A percentile compares a stretch with the other conserved stretches of the same genome.
Evolutionary conservation across 2,888 invertebrate species (phyloP).

Genomic region (Himalopsyche anomala): DNA sequence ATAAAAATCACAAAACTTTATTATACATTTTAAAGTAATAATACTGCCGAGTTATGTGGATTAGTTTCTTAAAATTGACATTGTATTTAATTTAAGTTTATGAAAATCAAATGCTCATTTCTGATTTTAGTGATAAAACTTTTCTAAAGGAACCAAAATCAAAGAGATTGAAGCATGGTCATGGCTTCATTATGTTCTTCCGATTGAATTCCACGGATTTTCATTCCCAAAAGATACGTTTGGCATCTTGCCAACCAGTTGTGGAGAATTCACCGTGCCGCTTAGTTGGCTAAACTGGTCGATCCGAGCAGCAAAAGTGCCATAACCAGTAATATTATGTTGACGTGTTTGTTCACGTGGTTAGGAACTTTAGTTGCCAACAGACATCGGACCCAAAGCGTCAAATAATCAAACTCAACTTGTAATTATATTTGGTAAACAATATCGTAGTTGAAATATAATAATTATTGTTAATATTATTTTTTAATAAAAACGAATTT

Average conservation of each 20-base stretch:
- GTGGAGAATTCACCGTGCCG: conserved; percentile 28
- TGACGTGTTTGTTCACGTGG: neutral
- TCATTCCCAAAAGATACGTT: conserved; percentile 28
- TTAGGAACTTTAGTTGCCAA: neutral
- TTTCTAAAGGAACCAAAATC: neutral
- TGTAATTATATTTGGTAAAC: neutral
- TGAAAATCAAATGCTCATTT: no score
- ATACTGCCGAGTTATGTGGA: no score
- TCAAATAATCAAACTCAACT: neutral
- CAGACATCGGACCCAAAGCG: neutral
- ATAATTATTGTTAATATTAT: no score
- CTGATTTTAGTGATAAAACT: neutral
- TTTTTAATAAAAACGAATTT: no score
- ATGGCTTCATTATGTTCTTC: neutral
- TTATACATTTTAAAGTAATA: no score
- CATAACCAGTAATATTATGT: conserved; percentile 20
- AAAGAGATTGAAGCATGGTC: neutral
- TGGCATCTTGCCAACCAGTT: neutral
- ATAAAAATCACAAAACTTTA: no score
- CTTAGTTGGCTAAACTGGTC: conserved; percentile 2
- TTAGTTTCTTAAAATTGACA: no score
- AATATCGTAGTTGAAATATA: no score
- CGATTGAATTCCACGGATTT: conserved; percentile 23
- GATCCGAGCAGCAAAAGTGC: neutral
- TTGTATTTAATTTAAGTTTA: no score